phyloP scores from a whole-genome alignment of 2,113 vertebrate genomes.

The Varanus salvator region DNA sequence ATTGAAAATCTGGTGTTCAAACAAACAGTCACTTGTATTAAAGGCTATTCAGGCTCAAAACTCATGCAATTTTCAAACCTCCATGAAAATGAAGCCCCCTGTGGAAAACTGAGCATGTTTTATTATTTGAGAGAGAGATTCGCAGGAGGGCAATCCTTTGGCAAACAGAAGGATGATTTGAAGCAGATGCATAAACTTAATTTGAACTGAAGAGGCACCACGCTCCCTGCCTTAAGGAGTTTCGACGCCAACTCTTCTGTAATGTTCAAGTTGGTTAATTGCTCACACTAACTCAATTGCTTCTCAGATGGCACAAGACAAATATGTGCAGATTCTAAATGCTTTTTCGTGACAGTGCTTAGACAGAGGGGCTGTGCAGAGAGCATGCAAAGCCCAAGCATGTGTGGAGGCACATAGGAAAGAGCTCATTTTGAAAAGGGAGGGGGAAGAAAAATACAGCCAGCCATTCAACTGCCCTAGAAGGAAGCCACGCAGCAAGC shows the following conservation, averaged over 20 bases:
- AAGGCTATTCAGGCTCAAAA: conserved; percentile 55
- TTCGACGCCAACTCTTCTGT: conserved; percentile 11
- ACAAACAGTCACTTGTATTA: conserved; percentile 20
- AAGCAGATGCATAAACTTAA: conserved; percentile 42
- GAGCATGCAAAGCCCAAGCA: neutral
- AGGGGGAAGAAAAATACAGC: neutral
- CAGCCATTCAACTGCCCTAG: neutral
- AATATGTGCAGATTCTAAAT: neutral
- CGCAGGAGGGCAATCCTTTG: conserved; percentile 55
- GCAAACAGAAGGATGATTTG: conserved; percentile 34
- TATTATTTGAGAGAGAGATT: conserved; percentile 29
- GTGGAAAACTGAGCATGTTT: conserved; percentile 35
- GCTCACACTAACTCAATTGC: neutral
- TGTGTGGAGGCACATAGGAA: neutral
- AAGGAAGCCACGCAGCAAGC: neutral
- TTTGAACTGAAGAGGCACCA: neutral
- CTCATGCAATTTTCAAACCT: conserved; percentile 56
- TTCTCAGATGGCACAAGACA: rapidly evolving
- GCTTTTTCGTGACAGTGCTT: neutral
- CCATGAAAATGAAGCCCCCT: neutral
- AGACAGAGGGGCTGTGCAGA: neutral
- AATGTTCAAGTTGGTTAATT: neutral
- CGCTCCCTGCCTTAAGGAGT: conserved; percentile 14
- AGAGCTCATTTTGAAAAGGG: neutral
- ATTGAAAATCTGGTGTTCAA: conserved; percentile 42